A percentile compares a stretch with the other conserved stretches of the same genome.
These are phyloP conservation scores for Nymphicus hollandicus DNA, from an alignment of 2,113 vertebrate species.

Conservation along the genomic window DNA sequence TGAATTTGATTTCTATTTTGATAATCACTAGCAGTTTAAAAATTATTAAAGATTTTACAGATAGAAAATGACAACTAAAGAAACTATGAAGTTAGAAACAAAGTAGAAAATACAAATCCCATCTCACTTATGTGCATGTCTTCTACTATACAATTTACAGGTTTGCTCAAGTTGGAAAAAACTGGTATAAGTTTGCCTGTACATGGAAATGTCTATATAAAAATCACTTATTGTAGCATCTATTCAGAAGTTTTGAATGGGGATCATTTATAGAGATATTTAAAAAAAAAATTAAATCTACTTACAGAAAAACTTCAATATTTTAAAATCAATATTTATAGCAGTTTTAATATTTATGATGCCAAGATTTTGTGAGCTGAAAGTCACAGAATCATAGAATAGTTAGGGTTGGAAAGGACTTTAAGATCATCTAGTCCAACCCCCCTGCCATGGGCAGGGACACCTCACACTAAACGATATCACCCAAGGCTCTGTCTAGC, in stretches of 20 bases:
- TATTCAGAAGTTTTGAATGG: not conserved
- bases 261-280: not conserved
- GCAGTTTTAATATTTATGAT: constrained; percentile 9
- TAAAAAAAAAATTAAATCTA: not conserved
- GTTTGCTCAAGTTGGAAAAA: not conserved
- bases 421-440: too few relatives aligned
- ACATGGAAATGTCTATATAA: not conserved
- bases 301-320: not conserved
- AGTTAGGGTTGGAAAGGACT: too few relatives aligned
- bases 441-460: too few relatives aligned
- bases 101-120: not conserved
- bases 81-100: not conserved
- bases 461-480: too few relatives aligned
- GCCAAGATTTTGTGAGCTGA: not conserved
- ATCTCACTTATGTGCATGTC: not conserved
- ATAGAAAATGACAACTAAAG: not conserved
- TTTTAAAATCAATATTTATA: constrained; percentile 25
- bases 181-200: not conserved
- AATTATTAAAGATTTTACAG: not conserved
- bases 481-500: too few relatives aligned
- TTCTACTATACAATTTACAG: not conserved
- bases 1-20: not conserved
- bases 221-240: not conserved
- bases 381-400: too few relatives aligned
- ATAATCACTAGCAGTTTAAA: not conserved